Conservation (phyloP, 1,140 invertebrate species). For the Aphaenogaster rudis region DNA sequence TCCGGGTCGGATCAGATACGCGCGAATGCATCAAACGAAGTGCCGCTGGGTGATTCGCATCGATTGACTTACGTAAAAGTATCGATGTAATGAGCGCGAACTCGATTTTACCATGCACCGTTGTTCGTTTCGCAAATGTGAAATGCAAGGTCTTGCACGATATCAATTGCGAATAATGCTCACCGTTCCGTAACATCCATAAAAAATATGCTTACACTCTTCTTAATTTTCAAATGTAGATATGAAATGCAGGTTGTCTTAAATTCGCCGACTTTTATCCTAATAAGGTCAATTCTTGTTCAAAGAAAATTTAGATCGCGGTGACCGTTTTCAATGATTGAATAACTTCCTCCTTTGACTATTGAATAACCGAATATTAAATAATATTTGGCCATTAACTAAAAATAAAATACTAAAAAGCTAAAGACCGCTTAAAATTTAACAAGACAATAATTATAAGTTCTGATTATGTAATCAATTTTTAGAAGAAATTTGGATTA, state of each 20-base stretch:
- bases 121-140: conserved; percentile 29
- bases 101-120: not conserved
- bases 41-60: conserved; percentile 32
- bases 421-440: not conserved
- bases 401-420: not conserved
- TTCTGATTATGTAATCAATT: not conserved
- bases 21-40: conserved; percentile 40
- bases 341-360: not conserved
- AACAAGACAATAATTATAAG: not conserved
- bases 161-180: not conserved
- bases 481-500: not conserved
- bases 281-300: not conserved
- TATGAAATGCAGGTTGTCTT: not conserved
- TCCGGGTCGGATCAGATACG: conserved; percentile 30
- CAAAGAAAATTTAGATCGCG: not conserved
- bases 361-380: not conserved
- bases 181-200: not conserved
- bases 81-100: not conserved
- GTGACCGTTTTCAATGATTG: not conserved
- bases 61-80: conserved; percentile 48
- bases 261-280: not conserved
- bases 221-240: conserved; percentile 1
- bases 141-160: conserved; percentile 1
- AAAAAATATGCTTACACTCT: not conserved
- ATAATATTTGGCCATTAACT: not conserved